Conservation (phyloP, 2,797 vertebrate genomes). For the Protosalanx chinensis region DNA sequence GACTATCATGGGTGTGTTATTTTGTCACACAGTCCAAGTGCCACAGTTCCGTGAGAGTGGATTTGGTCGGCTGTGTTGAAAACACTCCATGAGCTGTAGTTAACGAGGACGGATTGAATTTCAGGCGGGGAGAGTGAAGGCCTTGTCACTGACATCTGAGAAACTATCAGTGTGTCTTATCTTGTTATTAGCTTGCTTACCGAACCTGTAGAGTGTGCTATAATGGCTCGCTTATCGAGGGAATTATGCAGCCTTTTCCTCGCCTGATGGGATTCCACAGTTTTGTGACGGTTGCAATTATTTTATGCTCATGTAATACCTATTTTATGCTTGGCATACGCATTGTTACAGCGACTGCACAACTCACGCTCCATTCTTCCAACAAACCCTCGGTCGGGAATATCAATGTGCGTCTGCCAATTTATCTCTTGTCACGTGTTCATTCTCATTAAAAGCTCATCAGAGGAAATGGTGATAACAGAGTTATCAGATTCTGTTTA, state of each 20-base stretch:
- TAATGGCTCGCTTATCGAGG: slow-evolving; percentile 18
- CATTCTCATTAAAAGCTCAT: slow-evolving; percentile 45
- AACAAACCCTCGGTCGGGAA: not conserved
- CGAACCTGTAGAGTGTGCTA: not conserved
- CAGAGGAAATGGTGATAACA: slow-evolving; percentile 18
- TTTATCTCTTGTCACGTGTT: slow-evolving; percentile 33
- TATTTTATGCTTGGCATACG: slow-evolving; percentile 46
- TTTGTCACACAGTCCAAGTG: no score
- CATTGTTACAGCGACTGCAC: slow-evolving; percentile 36
- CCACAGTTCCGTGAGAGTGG: not conserved
- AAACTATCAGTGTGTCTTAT: not conserved
- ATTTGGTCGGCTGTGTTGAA: slow-evolving; percentile 6
- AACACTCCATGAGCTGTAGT: not conserved
- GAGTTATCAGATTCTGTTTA: slow-evolving; percentile 29
- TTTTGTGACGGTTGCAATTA: slow-evolving; percentile 33
- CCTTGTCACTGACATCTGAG: slow-evolving; percentile 1
- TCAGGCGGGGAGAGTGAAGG: not conserved
- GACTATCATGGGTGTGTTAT: not conserved
- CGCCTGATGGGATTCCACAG: slow-evolving; percentile 49
- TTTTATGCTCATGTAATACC: slow-evolving; percentile 43
- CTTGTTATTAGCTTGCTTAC: not conserved
- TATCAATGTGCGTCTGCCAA: slow-evolving; percentile 10
- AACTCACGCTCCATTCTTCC: slow-evolving; percentile 14
- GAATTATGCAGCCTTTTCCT: slow-evolving; percentile 2
- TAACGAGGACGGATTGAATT: not conserved